phyloP scores from a whole-genome alignment of 1,140 invertebrate species.

The Myzus persicae region DNA sequence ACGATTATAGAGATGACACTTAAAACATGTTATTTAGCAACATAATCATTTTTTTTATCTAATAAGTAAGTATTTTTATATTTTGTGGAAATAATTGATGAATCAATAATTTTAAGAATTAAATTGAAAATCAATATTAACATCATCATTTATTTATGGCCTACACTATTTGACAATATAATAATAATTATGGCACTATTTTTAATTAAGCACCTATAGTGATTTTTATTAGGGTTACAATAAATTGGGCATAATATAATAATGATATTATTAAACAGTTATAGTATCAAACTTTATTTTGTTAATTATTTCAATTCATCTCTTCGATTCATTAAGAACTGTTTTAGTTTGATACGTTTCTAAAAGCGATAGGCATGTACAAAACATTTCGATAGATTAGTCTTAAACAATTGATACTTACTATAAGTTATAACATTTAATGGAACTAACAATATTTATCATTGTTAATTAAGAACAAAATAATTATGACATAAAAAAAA shows the following conservation, averaged over 20 bases:
- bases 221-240: no score
- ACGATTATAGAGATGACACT: neutral
- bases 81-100: neutral
- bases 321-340: neutral
- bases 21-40: no score
- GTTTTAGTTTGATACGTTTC: neutral
- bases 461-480: no score
- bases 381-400: neutral
- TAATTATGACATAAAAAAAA: neutral
- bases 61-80: neutral
- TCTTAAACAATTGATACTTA: no score
- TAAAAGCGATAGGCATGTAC: neutral
- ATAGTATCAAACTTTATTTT: neutral
- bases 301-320: neutral
- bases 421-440: neutral
- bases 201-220: no score
- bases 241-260: no score
- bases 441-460: neutral
- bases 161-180: no score
- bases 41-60: no score
- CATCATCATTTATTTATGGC: neutral
- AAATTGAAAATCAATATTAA: neutral
- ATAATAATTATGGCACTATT: no score
- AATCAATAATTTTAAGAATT: neutral
- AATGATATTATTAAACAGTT: neutral